phyloP scores from a whole-genome alignment of 2,113 vertebrate species.

The Pituophis catenifer region DNA sequence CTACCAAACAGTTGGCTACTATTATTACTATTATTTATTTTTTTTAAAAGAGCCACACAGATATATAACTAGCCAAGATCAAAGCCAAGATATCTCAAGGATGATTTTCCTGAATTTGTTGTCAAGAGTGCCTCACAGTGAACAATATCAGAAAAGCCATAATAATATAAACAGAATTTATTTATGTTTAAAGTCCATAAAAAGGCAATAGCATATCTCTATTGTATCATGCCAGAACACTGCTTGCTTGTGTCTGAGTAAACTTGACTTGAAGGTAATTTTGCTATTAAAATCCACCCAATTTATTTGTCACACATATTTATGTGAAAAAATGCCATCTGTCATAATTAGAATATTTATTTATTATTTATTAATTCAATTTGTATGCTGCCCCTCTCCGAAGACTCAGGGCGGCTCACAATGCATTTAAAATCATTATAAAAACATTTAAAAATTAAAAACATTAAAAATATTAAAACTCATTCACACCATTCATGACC shows the following conservation, averaged over 20 bases:
- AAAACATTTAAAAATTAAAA: no score
- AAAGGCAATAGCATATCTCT: not conserved
- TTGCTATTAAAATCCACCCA: not conserved
- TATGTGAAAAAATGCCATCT: not conserved
- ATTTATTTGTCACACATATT: not conserved
- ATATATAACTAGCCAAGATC: not conserved
- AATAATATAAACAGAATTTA: not conserved
- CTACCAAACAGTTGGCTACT: not conserved
- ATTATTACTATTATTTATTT: not conserved
- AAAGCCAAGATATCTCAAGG: slow-evolving; percentile 6
- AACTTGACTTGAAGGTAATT: not conserved
- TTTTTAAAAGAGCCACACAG: not conserved
- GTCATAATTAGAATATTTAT: not conserved
- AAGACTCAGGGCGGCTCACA: no score
- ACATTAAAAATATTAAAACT: no score
- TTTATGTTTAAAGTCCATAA: slow-evolving; percentile 6
- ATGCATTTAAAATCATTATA: no score
- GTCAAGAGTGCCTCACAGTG: slow-evolving; percentile 28
- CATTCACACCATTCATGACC: no score
- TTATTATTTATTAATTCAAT: no score
- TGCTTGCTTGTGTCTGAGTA: not conserved
- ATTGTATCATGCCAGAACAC: not conserved
- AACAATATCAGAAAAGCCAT: slow-evolving; percentile 24
- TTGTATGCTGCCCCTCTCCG: no score
- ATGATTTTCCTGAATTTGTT: slow-evolving; percentile 32